Conservation (phyloP, 2,113 vertebrate species). For the Embiotoca jacksoni region DNA sequence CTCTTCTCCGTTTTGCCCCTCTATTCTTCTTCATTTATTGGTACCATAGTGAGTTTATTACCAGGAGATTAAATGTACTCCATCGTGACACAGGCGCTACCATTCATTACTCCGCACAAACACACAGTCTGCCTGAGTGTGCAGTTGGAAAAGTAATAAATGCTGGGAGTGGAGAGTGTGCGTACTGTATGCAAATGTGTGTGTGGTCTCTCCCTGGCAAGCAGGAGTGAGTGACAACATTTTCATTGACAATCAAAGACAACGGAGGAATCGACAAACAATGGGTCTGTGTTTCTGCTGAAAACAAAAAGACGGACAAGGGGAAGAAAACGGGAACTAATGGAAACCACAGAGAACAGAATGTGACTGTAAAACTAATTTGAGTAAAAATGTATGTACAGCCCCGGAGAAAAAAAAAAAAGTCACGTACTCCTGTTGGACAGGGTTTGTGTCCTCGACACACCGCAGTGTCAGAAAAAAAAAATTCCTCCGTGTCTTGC, state of each 20-base stretch:
- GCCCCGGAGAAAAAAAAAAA: neutral
- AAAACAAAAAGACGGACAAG: constrained; percentile 1
- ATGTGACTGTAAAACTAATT: constrained; percentile 1
- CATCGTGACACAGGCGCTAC: constrained; percentile 15
- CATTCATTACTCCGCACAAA: constrained; percentile 32
- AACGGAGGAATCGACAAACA: constrained; percentile 10
- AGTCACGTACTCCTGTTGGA: constrained; percentile 12
- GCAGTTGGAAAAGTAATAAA: constrained; percentile 21
- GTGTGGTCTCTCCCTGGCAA: constrained; percentile 22
- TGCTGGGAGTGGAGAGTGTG: constrained; percentile 18
- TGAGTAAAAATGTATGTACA: neutral
- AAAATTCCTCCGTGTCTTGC: constrained; percentile 46
- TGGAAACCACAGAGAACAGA: neutral
- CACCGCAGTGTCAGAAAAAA: constrained; percentile 16
- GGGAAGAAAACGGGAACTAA: neutral
- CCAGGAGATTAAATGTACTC: constrained; percentile 35
- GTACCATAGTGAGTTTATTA: constrained; percentile 23
- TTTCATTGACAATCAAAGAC: constrained; percentile 15
- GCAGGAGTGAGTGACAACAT: constrained; percentile 26
- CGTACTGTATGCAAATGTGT: constrained; percentile 37
- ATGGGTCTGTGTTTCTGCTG: neutral
- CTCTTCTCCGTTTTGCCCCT: constrained; percentile 14
- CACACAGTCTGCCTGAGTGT: constrained; percentile 8
- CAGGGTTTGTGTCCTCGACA: constrained; percentile 17
- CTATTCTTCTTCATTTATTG: constrained; percentile 22